Evolutionary conservation across 1,140 invertebrate genomes (phyloP), one percentile per base, ranked within the genome.

Genomic region (Dryas iulia): DNA sequence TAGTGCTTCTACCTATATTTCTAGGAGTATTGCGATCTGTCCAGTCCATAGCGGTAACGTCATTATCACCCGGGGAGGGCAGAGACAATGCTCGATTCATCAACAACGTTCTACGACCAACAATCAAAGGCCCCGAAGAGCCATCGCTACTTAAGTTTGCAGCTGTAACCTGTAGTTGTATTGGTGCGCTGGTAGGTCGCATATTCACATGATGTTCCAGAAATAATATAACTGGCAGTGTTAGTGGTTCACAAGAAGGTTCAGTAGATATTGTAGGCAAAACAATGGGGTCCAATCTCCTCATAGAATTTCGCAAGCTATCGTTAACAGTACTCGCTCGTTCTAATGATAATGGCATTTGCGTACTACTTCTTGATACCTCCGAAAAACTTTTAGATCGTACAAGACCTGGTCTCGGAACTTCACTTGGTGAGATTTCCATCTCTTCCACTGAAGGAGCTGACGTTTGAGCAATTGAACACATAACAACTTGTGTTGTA

Each of bases 181-280:
- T 89, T 0, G 89, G 89, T n/a, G 87, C 84, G 74, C 87, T 89
- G 2, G 86, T 91, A 8, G 89, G 89, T 10, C 87, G 74, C 81
- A 89, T 81, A 66, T 91, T 90, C 35, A 90, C 87, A 69, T 91
- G 82, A 74, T 91, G 89, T 52, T 91, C 89, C 35, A 91, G 74
- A 69, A 91, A 91, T 25, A 90, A 78, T 74, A 91, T 91, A 39
- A 91, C 89, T 39, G 89, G 89, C 58, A 91, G 69, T 21, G 89
- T 91, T 26, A 91, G 68, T 28, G 82, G 83, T 60, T 91, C 86
- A 64, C 83, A 84, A 1, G 62, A 60, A 0, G 81, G 74, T 65
- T 89, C 76, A 1, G 79, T 65, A 0, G 82, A 72, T 30, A 90
- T 77, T 18, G 87, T 86, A 18, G 89, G 89, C 18, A 91, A 61